These are phyloP conservation scores for Hymenopus coronatus DNA, from an alignment of 2,888 invertebrate genomes.

Conservation along the genomic window DNA sequence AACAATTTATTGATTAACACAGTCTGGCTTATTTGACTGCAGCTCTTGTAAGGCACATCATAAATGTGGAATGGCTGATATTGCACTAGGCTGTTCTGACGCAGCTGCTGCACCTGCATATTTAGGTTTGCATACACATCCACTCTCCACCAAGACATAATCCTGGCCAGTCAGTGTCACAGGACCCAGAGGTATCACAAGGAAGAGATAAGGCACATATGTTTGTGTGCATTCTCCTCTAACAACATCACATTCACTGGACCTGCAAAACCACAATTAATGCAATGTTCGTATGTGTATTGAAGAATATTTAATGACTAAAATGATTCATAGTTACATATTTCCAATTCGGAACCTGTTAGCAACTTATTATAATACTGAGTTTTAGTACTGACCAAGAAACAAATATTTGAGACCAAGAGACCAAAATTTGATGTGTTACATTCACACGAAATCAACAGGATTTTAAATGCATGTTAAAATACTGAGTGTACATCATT, in stretches of 20 bases:
- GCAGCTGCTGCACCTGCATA: conserved; percentile 39
- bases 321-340: too few species aligned
- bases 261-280: conserved; percentile 56
- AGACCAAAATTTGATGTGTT: too few species aligned
- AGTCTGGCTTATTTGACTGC: not conserved
- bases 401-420: too few species aligned
- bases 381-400: too few species aligned
- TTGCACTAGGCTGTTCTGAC: conserved; percentile 22
- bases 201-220: conserved; percentile 85
- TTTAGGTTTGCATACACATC: conserved; percentile 82
- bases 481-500: too few species aligned
- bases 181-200: conserved; percentile 86
- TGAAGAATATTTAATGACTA: too few species aligned
- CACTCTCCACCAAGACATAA: conserved; percentile 91
- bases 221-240: conserved; percentile 90
- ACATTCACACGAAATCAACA: too few species aligned
- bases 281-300: not conserved
- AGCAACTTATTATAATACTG: too few species aligned
- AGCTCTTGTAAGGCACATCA: not conserved
- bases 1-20: not conserved
- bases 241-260: conserved; percentile 83
- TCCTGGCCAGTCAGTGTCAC: conserved; percentile 90
- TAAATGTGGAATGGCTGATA: conserved; percentile 24
- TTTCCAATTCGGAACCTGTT: too few species aligned
- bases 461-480: too few species aligned